These are phyloP conservation scores for Girardia tigrina DNA, from an alignment of 2,888 invertebrate genomes.

Conservation along the genomic window DNA sequence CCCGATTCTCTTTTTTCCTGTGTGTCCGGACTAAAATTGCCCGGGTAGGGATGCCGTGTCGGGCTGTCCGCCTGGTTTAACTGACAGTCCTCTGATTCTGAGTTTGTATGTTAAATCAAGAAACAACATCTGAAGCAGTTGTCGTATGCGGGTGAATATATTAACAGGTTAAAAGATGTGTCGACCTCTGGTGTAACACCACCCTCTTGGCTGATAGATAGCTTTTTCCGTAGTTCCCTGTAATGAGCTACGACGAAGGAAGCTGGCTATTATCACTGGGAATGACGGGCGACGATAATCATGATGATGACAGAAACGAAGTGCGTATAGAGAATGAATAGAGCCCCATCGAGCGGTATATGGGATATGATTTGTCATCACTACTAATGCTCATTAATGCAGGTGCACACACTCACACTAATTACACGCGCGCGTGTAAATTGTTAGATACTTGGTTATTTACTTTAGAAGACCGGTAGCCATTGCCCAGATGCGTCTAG, in stretches of 20 bases:
- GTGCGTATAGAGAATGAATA: slow-evolving; percentile 20
- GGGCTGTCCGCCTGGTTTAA: slow-evolving; percentile 1
- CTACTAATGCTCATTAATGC: slow-evolving; percentile 23
- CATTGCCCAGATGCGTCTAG: slow-evolving; percentile 23
- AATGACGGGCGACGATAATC: slow-evolving; percentile 23
- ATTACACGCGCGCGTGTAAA: slow-evolving; percentile 19
- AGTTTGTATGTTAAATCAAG: slow-evolving; percentile 19
- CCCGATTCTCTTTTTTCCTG: background rate
- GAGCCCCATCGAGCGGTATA: slow-evolving; percentile 23
- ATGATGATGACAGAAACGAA: slow-evolving; percentile 16
- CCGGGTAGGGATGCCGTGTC: background rate
- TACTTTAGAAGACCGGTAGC: slow-evolving; percentile 20
- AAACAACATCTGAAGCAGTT: slow-evolving; percentile 21
- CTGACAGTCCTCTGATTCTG: slow-evolving; percentile 23
- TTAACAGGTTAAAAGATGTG: slow-evolving; percentile 23
- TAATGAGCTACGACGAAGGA: slow-evolving; percentile 20
- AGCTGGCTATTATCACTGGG: slow-evolving; percentile 23
- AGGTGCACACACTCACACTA: background rate
- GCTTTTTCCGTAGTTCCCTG: slow-evolving; percentile 16
- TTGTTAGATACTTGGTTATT: slow-evolving; percentile 20
- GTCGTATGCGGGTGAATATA: slow-evolving; percentile 20
- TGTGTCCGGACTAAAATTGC: no score
- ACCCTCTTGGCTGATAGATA: slow-evolving; percentile 23
- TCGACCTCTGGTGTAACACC: slow-evolving; percentile 23
- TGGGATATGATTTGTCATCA: slow-evolving; percentile 23